Evolutionary conservation across 2,888 invertebrate species (phyloP).

Genomic region (Philonicus albiceps): DNA sequence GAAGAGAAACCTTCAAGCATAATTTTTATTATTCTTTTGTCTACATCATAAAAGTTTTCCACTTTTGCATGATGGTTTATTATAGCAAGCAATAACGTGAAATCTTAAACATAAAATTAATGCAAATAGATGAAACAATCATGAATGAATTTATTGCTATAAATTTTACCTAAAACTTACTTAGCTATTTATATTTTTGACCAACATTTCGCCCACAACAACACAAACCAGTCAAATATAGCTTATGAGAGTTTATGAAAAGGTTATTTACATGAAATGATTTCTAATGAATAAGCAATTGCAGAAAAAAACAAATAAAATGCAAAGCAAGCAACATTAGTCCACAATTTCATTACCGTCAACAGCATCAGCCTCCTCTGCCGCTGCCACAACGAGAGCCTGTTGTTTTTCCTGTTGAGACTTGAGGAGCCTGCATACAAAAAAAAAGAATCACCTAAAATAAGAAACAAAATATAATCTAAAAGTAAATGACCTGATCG

Average conservation of each 20-base stretch:
- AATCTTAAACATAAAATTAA: background rate
- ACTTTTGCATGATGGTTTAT: too few species aligned
- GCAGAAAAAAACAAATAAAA: background rate
- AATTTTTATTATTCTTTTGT: too few species aligned
- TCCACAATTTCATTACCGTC: slow-evolving; percentile 47
- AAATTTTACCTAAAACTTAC: background rate
- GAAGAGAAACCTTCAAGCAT: too few species aligned
- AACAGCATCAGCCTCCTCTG: slow-evolving; percentile 65
- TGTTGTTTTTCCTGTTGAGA: slow-evolving; percentile 63
- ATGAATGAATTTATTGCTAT: background rate
- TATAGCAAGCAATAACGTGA: background rate
- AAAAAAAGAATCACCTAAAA: slow-evolving; percentile 19
- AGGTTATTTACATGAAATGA: background rate
- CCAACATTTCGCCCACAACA: background rate
- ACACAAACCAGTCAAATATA: background rate
- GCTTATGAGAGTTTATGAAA: background rate
- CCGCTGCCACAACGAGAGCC: slow-evolving; percentile 59
- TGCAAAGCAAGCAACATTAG: background rate
- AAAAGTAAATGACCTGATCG: slow-evolving; percentile 54
- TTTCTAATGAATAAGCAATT: background rate
- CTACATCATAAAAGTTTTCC: too few species aligned
- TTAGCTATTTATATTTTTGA: background rate
- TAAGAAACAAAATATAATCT: slow-evolving; percentile 4
- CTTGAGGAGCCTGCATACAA: slow-evolving; percentile 58
- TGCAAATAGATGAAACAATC: background rate